Conservation (phyloP, 2,797 vertebrate genomes). For the Aldrovandia affinis region DNA sequence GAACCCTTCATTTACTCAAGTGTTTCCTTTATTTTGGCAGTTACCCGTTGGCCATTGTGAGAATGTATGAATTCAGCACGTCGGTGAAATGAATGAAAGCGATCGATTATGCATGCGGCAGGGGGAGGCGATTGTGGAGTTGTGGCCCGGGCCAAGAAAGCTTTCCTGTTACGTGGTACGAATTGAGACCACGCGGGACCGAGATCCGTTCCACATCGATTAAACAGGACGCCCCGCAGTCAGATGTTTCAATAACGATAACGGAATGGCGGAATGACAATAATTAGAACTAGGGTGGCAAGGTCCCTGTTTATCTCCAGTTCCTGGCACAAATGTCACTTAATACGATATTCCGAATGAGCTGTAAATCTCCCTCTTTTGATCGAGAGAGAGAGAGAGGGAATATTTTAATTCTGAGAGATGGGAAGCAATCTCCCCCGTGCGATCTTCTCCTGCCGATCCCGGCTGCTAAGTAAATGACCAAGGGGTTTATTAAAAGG, state of each 20-base stretch:
- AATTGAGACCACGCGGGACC: neutral
- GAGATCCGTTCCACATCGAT: neutral
- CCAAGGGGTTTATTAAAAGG: neutral
- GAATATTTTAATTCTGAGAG: neutral
- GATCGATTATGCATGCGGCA: neutral
- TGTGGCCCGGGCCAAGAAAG: neutral
- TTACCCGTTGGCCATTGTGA: no score
- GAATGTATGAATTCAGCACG: slow-evolving; percentile 4
- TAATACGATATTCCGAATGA: neutral
- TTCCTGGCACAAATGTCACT: neutral
- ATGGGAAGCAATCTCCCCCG: neutral
- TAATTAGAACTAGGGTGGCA: neutral
- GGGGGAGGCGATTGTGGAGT: neutral
- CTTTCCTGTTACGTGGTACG: neutral
- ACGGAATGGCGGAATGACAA: neutral
- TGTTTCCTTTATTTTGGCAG: no score
- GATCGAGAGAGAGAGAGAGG: neutral
- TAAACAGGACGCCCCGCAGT: neutral
- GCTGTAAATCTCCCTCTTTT: neutral
- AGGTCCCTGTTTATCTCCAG: neutral
- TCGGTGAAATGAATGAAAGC: neutral
- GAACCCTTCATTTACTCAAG: no score
- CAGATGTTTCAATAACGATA: neutral
- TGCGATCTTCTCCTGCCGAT: neutral
- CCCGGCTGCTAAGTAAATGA: neutral